A percentile compares a stretch with the other conserved stretches of the same genome.
These are phyloP conservation scores for Pelochelys cantorii DNA, from an alignment of 2,797 vertebrate species.

Conservation along the genomic window DNA sequence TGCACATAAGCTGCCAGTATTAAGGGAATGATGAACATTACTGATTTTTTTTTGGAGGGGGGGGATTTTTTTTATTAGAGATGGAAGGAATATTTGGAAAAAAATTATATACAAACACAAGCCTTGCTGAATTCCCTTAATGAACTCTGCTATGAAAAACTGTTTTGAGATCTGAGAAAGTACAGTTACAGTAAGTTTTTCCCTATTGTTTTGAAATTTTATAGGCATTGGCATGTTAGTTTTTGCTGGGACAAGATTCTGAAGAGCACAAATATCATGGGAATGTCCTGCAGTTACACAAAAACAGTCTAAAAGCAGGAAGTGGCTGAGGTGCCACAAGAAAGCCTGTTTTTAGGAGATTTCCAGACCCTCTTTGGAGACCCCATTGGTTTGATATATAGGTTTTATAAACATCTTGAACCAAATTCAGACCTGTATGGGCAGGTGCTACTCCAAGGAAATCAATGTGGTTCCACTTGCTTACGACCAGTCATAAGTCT, in stretches of 20 bases:
- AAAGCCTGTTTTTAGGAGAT: background rate
- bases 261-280: background rate
- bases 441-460: background rate
- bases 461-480: background rate
- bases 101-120: background rate
- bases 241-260: background rate
- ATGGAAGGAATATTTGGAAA: background rate
- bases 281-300: background rate
- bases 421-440: background rate
- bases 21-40: background rate
- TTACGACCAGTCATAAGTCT: background rate
- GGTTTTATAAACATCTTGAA: background rate
- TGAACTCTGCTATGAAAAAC: background rate
- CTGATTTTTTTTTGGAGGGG: no score
- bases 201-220: background rate
- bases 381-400: background rate
- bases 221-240: background rate
- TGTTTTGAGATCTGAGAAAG: background rate
- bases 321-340: background rate
- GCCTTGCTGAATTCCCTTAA: background rate
- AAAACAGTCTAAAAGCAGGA: background rate
- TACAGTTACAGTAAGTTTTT: background rate
- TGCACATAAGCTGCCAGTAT: background rate
- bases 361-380: background rate
- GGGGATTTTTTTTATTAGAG: background rate